Conservation (phyloP, 1,140 invertebrate genomes). For the Gryllus bimaculatus region DNA sequence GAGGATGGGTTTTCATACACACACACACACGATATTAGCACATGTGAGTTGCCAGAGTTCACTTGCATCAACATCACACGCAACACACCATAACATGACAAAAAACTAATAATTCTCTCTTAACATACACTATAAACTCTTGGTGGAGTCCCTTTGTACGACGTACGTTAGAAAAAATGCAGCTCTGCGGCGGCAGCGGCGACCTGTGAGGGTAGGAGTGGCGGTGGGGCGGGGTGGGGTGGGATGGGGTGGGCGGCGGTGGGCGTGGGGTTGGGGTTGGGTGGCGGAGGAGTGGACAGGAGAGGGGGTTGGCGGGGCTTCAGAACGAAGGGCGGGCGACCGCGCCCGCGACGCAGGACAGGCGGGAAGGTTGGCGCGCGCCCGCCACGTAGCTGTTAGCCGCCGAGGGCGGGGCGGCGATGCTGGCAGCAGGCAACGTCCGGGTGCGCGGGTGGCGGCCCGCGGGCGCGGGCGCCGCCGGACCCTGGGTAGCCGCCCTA, state of each 20-base stretch:
- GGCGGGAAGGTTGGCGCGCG: conserved; percentile 20
- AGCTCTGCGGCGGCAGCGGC: background rate
- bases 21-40: background rate
- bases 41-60: background rate
- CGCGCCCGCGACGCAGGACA: conserved; percentile 14
- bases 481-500: conserved; percentile 34
- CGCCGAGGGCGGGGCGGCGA: background rate
- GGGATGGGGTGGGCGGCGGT: too few species aligned
- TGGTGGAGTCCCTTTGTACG: background rate
- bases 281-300: background rate
- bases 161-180: background rate
- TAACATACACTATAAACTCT: background rate
- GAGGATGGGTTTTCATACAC: background rate
- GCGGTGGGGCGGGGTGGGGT: background rate
- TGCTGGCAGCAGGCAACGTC: conserved; percentile 16
- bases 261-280: too few species aligned
- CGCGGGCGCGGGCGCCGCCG: background rate
- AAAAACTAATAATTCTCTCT: conserved; percentile 2
- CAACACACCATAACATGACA: background rate
- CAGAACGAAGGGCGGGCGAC: background rate
- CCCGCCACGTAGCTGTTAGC: conserved; percentile 15
- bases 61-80: background rate
- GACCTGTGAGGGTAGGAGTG: background rate
- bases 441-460: conserved; percentile 14
- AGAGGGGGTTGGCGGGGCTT: background rate